Conservation (phyloP, 2,888 invertebrate genomes). For the Chironomus tentans region DNA sequence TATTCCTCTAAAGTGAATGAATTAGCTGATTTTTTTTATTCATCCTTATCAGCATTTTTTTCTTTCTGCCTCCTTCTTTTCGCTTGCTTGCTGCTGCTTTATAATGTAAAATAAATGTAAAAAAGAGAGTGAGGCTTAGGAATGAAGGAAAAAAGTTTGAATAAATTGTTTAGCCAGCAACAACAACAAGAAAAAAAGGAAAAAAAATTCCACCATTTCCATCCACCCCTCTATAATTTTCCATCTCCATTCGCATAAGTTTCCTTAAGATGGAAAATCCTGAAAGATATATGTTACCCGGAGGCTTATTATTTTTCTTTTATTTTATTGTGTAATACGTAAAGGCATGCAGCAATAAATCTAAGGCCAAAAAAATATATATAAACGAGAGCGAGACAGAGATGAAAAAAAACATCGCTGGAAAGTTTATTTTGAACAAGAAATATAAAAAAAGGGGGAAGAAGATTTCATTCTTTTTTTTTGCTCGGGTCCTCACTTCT, state of each 20-base stretch:
- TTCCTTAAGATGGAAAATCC: constrained; percentile 25
- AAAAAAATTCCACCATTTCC: background rate
- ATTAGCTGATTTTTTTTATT: background rate
- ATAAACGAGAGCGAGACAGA: background rate
- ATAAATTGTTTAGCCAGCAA: constrained; percentile 15
- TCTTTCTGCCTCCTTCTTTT: background rate
- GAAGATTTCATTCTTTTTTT: background rate
- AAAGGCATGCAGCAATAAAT: constrained; percentile 22
- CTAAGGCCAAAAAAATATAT: background rate
- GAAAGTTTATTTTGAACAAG: constrained; percentile 20
- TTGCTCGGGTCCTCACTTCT: background rate
- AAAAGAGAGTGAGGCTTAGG: background rate
- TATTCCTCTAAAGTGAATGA: background rate
- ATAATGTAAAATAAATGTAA: background rate
- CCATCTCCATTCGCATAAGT: constrained; percentile 7
- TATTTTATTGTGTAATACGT: constrained; percentile 23
- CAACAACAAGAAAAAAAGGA: background rate
- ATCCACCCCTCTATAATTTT: background rate
- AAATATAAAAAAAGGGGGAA: constrained; percentile 16
- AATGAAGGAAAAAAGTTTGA: background rate
- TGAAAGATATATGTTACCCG: constrained; percentile 20
- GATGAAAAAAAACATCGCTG: constrained; percentile 6
- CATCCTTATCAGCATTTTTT: constrained; percentile 22
- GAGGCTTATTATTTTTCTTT: constrained; percentile 26
- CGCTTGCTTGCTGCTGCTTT: background rate